A percentile compares a stretch with the other conserved stretches of the same genome.
Evolutionary conservation across 2,888 invertebrate genomes (phyloP).

Genomic region (Pollenia griseotomentosa): DNA sequence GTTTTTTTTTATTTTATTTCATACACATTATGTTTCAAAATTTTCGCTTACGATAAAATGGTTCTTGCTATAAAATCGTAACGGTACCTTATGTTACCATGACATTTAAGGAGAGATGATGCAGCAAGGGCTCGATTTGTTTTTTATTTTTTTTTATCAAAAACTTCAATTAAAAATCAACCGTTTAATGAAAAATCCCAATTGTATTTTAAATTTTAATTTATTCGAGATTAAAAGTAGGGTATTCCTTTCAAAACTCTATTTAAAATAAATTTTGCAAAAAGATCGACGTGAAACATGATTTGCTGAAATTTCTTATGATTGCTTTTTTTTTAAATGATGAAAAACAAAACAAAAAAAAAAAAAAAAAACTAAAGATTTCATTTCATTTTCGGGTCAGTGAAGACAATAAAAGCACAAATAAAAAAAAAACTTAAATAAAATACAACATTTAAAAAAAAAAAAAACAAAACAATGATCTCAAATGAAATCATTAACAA

Average conservation of each 20-base stretch:
- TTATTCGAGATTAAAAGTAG: no score
- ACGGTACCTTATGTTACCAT: no score
- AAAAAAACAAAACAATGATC: slow-evolving; percentile 18
- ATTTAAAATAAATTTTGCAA: neutral
- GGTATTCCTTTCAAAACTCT: neutral
- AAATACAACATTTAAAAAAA: neutral
- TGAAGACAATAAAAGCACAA: slow-evolving; percentile 52
- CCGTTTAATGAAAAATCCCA: no score
- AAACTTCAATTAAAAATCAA: no score
- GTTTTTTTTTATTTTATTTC: no score
- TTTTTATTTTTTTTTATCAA: no score
- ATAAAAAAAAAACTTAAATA: slow-evolving; percentile 4
- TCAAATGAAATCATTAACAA: slow-evolving; percentile 60
- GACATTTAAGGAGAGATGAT: no score
- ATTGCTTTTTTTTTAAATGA: slow-evolving; percentile 9
- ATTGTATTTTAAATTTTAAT: neutral
- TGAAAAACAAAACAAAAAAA: slow-evolving; percentile 37
- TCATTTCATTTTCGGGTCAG: slow-evolving; percentile 63
- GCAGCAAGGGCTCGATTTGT: no score
- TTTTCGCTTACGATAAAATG: no score
- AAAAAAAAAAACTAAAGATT: slow-evolving; percentile 45
- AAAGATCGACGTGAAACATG: slow-evolving; percentile 26
- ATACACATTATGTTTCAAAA: no score
- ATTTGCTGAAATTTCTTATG: slow-evolving; percentile 51
- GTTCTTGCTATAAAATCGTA: no score